Base-by-base conservation (phyloP, 2,113 vertebrate genomes). In the Oceanites oceanicus region DNA sequence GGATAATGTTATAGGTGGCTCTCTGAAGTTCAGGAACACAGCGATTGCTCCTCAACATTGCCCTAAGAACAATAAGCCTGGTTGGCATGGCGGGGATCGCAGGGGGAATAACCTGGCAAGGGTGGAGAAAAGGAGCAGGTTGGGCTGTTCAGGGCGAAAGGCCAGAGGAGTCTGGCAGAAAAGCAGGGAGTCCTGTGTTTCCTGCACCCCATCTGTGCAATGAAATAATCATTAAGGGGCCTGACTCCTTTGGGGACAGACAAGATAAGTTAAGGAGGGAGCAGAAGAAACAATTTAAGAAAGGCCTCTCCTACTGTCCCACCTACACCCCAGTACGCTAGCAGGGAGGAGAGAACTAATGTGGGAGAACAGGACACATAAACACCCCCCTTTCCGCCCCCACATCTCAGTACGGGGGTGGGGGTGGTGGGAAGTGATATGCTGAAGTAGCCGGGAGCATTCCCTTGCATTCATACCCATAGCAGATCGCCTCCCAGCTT, bases 31-130 rank as follows among this genome's bases (percentile, higher is more conserved):
- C 40, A 18, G 34, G 26, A 91, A 2, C 32, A 18, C 29, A 10
- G 52, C 2, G 2, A 21, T 25, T 30, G 23, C 36, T 75, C 38
- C 53, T 92, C 67, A 59, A 29, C 15, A 2, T 27, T 74, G 55
- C 38, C 1, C 0, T 65, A 58, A 47, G 61, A 74, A 40, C 17
- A 11, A 13, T 0, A 0, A 13, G 29, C 19, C 77, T 79, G 29
- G 13, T 3, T 84, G 62, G 56, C 10, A 4, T 5, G 36, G 34
- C 59, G 44, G 73, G 47, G 53, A 47, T 53, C 7, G 14, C 50
- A 16, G 42, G 18, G 20, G 11, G 6, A 32, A 44, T 27, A 52
- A 38, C 34, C 61, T 49, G 47, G 21, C 16, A n/a, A 38, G 52
- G 40, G 6, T 38, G 30, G 47, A 44, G 52, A 44, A 80, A 49